Conservation (phyloP, 2,113 vertebrate genomes). For the Leucopsar rothschildi region DNA sequence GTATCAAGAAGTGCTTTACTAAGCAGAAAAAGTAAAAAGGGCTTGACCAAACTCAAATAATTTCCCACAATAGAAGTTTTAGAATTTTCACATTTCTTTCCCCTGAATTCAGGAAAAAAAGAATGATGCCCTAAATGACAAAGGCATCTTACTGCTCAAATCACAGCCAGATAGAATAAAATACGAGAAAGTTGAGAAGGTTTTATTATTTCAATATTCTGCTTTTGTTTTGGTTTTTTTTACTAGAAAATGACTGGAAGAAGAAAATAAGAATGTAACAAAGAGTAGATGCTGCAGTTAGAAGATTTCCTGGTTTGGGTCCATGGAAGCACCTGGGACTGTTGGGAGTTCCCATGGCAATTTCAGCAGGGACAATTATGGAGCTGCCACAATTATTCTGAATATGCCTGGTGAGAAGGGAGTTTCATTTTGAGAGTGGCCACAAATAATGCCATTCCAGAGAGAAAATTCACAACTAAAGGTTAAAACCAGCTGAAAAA, state of each 20-base stretch:
- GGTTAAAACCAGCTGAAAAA: slow-evolving; percentile 20
- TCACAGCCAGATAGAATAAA: background rate
- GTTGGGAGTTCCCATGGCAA: slow-evolving; percentile 66
- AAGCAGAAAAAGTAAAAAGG: background rate
- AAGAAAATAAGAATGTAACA: background rate
- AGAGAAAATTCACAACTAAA: background rate
- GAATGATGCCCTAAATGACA: background rate
- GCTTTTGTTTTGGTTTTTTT: background rate
- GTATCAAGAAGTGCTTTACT: background rate
- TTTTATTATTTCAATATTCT: background rate
- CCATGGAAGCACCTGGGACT: slow-evolving; percentile 27
- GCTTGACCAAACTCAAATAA: background rate
- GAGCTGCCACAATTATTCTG: slow-evolving; percentile 41
- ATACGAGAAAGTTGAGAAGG: background rate
- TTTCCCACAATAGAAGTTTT: background rate
- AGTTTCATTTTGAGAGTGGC: background rate
- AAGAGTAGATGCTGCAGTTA: background rate
- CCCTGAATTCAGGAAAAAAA: background rate
- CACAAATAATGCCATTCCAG: background rate
- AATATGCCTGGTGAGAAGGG: background rate
- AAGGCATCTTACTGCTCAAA: background rate
- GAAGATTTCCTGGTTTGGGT: slow-evolving; percentile 32
- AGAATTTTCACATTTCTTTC: background rate
- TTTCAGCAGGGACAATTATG: slow-evolving; percentile 11
- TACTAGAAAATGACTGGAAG: background rate